A percentile compares a stretch with the other conserved stretches of the same genome.
Conservation (phyloP, 2,888 invertebrate species). For the Chydorus sphaericus region DNA sequence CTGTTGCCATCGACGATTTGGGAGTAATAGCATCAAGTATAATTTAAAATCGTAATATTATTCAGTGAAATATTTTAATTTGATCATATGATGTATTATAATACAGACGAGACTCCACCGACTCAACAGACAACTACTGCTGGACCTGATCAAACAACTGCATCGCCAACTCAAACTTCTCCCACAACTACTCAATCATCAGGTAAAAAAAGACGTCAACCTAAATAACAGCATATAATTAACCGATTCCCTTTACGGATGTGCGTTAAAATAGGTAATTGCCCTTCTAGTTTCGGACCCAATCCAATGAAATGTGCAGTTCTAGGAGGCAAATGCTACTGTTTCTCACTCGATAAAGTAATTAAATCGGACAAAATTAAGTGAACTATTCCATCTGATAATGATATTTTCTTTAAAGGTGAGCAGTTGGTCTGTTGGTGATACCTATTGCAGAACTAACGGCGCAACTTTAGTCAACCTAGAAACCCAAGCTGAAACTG, state of each 20-base stretch:
- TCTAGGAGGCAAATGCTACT: background rate
- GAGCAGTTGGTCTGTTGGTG: background rate
- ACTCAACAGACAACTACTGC: background rate
- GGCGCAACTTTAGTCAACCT: background rate
- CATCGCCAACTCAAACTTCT: background rate
- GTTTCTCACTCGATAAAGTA: slow-evolving; percentile 2
- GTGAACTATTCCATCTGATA: background rate
- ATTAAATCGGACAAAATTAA: background rate
- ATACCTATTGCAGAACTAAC: background rate
- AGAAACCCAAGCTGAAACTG: background rate
- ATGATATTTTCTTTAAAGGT: background rate
- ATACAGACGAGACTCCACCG: background rate
- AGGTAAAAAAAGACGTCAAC: background rate
- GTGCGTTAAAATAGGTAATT: background rate
- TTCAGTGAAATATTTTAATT: background rate
- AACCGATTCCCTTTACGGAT: background rate
- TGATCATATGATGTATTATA: background rate
- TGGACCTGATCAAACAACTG: background rate
- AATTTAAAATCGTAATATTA: background rate
- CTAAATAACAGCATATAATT: background rate
- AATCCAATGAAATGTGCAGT: background rate
- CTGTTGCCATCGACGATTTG: background rate
- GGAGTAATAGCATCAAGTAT: background rate
- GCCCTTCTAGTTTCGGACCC: background rate
- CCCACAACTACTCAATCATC: background rate